These are phyloP conservation scores for Crax fasciolata DNA, from an alignment of 2,797 vertebrate genomes.

Conservation along the genomic window DNA sequence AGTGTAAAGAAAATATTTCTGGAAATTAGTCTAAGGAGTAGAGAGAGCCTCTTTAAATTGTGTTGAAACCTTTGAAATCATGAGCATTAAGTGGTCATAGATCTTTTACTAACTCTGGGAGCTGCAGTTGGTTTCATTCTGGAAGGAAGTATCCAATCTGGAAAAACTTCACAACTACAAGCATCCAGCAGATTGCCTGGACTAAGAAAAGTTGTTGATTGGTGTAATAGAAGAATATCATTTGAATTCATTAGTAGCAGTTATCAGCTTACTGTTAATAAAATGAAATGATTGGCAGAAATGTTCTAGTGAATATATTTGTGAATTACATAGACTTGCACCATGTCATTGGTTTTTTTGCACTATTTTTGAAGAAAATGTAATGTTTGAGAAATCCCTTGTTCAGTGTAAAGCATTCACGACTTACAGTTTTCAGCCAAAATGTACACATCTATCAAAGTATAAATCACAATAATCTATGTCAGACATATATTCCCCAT, in stretches of 20 bases:
- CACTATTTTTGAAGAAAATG: neutral
- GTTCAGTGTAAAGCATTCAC: neutral
- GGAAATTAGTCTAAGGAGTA: neutral
- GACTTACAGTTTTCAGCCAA: neutral
- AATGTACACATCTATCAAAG: neutral
- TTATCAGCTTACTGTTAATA: neutral
- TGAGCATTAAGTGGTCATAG: neutral
- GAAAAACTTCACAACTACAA: neutral
- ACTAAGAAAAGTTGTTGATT: neutral
- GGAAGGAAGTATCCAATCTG: neutral
- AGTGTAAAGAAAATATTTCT: neutral
- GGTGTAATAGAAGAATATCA: neutral
- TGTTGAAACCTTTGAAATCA: slow-evolving; percentile 3
- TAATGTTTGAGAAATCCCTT: neutral
- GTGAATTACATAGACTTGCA: neutral
- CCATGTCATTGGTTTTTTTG: neutral
- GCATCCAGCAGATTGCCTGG: neutral
- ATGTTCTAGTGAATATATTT: neutral
- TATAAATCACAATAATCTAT: neutral
- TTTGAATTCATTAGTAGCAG: neutral
- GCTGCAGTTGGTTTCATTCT: neutral
- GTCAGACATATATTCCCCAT: neutral
- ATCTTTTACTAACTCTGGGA: neutral
- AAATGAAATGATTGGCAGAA: neutral
- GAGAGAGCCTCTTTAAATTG: neutral